A percentile compares a stretch with the other conserved stretches of the same genome.
These are phyloP conservation scores for Coregonus suidteri DNA, from an alignment of 2,797 vertebrate genomes.

Conservation along the genomic window DNA sequence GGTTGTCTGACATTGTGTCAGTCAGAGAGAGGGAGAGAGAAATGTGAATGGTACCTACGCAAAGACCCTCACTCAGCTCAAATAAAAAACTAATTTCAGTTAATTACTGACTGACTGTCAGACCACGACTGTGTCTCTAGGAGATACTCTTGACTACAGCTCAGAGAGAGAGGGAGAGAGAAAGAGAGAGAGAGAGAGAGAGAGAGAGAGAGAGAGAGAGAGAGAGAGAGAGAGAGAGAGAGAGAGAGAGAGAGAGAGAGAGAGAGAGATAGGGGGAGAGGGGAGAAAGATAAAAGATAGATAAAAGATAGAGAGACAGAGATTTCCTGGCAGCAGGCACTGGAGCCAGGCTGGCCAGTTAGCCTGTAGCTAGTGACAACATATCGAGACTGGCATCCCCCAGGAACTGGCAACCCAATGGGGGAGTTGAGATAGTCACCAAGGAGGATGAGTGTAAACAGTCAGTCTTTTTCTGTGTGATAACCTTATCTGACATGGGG, in stretches of 20 bases:
- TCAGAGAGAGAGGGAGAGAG: not conserved
- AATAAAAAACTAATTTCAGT: constrained; percentile 13
- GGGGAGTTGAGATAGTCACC: constrained; percentile 64
- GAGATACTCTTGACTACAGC: constrained; percentile 16
- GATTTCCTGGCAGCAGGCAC: constrained; percentile 44
- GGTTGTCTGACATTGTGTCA: constrained; percentile 1
- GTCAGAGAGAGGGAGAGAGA: not conserved
- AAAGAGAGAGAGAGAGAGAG: not conserved
- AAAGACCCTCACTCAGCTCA: constrained; percentile 30
- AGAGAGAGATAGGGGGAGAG: too few species aligned
- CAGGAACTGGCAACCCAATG: constrained; percentile 50
- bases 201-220: not conserved
- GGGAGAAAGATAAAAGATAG: too few species aligned
- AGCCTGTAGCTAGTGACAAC: constrained; percentile 3
- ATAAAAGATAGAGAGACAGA: not conserved
- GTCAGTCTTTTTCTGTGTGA: constrained; percentile 37
- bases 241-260: not conserved
- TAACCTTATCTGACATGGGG: constrained; percentile 21
- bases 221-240: not conserved
- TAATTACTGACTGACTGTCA: constrained; percentile 45
- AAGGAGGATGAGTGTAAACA: constrained; percentile 63
- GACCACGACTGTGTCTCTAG: constrained; percentile 22
- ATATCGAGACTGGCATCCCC: not conserved
- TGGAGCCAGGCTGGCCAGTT: constrained; percentile 44
- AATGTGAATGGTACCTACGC: constrained; percentile 44